These are phyloP conservation scores for Meteorus cinctellus DNA, from an alignment of 2,888 invertebrate genomes.

Conservation along the genomic window DNA sequence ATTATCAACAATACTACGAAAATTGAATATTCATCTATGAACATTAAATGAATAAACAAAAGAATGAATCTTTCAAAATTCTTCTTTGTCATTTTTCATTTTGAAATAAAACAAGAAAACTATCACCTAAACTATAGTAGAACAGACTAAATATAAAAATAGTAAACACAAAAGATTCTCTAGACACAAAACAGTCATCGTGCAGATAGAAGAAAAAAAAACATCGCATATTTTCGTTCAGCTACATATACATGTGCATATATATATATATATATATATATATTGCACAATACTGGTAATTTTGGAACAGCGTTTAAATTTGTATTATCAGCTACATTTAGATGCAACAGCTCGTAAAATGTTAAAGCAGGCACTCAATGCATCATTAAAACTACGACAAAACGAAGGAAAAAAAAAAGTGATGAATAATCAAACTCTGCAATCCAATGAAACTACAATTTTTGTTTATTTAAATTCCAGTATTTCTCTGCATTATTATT, in stretches of 20 bases:
- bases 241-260: no score
- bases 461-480: neutral
- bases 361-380: slow-evolving; percentile 24
- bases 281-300: neutral
- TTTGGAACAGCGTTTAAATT: neutral
- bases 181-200: slow-evolving; percentile 49
- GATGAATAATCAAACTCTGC: neutral
- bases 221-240: neutral
- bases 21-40: neutral
- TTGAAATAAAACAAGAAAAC: neutral
- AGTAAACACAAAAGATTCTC: neutral
- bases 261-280: no score
- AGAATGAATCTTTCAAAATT: neutral
- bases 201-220: neutral
- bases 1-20: neutral
- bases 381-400: neutral
- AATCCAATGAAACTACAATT: neutral
- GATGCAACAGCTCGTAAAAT: slow-evolving; percentile 15
- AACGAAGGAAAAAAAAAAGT: neutral
- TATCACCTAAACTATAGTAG: no score
- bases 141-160: neutral
- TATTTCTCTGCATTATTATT: neutral
- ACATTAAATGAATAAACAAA: neutral
- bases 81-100: neutral
- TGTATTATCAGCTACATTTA: neutral